phyloP scores from a whole-genome alignment of 2,888 invertebrate species.

The Morpho achilles region DNA sequence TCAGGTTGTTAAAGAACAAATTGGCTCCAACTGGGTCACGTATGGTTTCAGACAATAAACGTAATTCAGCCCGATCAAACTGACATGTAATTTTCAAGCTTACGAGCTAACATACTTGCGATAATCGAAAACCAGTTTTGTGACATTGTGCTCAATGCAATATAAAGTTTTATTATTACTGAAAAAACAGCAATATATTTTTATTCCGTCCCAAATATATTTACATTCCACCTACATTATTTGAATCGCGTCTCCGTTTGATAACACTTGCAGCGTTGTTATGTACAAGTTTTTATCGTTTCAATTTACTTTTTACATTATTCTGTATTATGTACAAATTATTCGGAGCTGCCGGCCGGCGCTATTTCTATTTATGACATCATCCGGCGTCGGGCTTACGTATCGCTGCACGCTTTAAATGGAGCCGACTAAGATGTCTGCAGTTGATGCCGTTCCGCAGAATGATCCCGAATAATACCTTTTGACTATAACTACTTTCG shows the following conservation, averaged over 20 bases:
- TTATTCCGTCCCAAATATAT: not conserved
- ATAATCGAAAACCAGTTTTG: constrained; percentile 57
- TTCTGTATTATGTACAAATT: constrained; percentile 55
- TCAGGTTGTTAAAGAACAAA: constrained; percentile 37
- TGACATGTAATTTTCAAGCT: constrained; percentile 11
- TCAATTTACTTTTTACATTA: constrained; percentile 13
- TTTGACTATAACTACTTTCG: constrained; percentile 62
- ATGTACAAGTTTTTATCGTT: constrained; percentile 3
- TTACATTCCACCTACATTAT: constrained; percentile 3
- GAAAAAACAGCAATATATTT: not conserved
- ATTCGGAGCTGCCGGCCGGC: constrained; percentile 57
- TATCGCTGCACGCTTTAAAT: constrained; percentile 80
- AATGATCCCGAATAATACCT: constrained; percentile 73
- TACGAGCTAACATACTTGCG: constrained; percentile 40
- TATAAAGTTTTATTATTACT: constrained; percentile 2
- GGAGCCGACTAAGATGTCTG: constrained; percentile 75
- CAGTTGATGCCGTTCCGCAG: constrained; percentile 74
- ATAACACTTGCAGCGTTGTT: constrained; percentile 4
- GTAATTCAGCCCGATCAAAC: constrained; percentile 44
- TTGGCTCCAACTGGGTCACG: constrained; percentile 68
- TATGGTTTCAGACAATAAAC: constrained; percentile 51
- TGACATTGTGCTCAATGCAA: not conserved
- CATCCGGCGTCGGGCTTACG: constrained; percentile 77
- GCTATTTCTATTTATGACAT: constrained; percentile 82
- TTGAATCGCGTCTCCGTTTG: constrained; percentile 7